phyloP scores from a whole-genome alignment of 1,140 invertebrate species.

The Atta cephalotes region DNA sequence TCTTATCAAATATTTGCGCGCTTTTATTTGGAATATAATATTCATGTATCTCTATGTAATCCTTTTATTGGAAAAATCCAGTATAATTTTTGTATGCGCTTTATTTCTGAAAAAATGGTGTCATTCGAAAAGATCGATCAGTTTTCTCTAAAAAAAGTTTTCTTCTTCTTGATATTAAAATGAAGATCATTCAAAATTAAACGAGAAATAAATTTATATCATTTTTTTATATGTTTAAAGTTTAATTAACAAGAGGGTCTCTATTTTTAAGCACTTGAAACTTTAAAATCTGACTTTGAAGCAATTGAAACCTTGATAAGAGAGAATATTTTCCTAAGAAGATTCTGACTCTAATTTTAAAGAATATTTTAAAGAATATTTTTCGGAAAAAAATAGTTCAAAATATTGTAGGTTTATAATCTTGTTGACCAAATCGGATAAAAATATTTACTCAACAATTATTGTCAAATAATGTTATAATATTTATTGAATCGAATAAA shows the following conservation, averaged over 20 bases:
- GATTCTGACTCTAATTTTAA: neutral
- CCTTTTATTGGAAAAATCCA: constrained; percentile 29
- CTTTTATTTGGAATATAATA: constrained; percentile 38
- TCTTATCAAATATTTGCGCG: constrained; percentile 32
- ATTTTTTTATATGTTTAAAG: constrained; percentile 1
- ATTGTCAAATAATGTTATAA: neutral
- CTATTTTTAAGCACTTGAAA: constrained; percentile 2
- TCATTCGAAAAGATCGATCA: neutral
- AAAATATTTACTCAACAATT: neutral
- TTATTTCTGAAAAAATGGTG: neutral
- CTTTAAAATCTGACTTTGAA: neutral
- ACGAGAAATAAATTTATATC: neutral
- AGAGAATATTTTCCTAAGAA: neutral
- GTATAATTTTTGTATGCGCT: constrained; percentile 18
- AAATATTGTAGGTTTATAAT: neutral
- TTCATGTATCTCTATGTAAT: constrained; percentile 14
- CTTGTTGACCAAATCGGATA: neutral
- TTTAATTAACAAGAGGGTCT: neutral
- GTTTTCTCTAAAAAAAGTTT: neutral
- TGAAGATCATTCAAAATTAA: constrained; percentile 1
- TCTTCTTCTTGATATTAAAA: neutral
- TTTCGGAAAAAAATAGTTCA: neutral
- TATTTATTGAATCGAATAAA: neutral
- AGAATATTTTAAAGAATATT: neutral
- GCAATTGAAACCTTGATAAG: neutral